Evolutionary conservation across 1,140 invertebrate genomes (phyloP).

Genomic region (Lepidurus apus): DNA sequence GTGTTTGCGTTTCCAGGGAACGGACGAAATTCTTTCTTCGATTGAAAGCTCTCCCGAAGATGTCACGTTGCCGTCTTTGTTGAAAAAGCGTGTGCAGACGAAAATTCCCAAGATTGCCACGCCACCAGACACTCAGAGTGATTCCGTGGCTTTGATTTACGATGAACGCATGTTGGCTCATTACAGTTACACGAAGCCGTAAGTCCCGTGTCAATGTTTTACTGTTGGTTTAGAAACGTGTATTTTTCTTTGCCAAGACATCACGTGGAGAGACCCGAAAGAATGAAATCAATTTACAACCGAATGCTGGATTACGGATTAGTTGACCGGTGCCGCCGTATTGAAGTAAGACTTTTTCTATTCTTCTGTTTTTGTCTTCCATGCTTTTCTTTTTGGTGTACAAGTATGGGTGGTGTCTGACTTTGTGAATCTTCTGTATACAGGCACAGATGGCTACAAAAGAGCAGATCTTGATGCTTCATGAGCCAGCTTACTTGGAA

Average conservation of each 20-base stretch:
- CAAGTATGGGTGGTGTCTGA: constrained; percentile 24
- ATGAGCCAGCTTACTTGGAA: constrained; percentile 61
- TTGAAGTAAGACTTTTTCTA: constrained; percentile 42
- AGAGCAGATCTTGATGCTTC: constrained; percentile 39
- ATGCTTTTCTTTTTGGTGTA: constrained; percentile 29
- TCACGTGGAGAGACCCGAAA: constrained; percentile 68
- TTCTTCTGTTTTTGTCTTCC: constrained; percentile 6
- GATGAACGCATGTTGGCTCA: constrained; percentile 73
- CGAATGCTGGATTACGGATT: constrained; percentile 62
- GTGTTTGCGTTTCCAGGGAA: neutral
- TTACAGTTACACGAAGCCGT: constrained; percentile 56
- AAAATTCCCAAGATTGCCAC: constrained; percentile 37
- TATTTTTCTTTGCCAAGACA: constrained; percentile 23
- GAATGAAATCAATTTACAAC: constrained; percentile 63
- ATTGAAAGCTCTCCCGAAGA: neutral
- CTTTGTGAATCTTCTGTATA: constrained; percentile 28
- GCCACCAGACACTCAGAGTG: constrained; percentile 57
- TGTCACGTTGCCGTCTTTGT: neutral
- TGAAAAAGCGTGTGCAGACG: neutral
- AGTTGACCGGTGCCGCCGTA: constrained; percentile 54
- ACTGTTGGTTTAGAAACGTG: neutral
- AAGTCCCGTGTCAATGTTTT: constrained; percentile 41
- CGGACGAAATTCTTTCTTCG: constrained; percentile 53
- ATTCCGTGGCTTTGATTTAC: constrained; percentile 65
- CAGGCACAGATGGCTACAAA: constrained; percentile 36